Base-by-base conservation (phyloP, 2,888 invertebrate species). In the Ryuthela nishihirai region DNA sequence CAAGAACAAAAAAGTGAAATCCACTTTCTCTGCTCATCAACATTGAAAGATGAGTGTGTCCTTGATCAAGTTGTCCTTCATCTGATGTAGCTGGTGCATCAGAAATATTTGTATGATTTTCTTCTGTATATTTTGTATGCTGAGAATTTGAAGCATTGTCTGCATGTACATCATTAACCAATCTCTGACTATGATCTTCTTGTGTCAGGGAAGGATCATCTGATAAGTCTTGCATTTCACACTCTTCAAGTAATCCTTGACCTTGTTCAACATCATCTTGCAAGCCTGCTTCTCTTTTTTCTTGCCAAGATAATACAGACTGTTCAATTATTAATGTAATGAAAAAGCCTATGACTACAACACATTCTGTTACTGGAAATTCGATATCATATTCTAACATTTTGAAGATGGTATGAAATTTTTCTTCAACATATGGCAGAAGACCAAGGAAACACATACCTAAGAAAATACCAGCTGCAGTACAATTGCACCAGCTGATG, bases 381-480 rank as follows among this genome's bases (percentile, higher is more conserved):
- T 67, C 50, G 3, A 66, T 64, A 32, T 59, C 38, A 24, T 59
- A 54, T 15, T 65, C 61, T 5, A 55, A 39, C 40, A 61, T 65
- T 18, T 62, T 59, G 44, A 74, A 64, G 6, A 68, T 56, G 17
- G 54, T 56, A 5, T 65, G 60, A 58, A 73, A 68, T 38, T 70
- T 67, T 39, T 72, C 70, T 25, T 69, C 62, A 0, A 73, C 73
- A 62, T 73, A 72, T 2, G 75, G 73, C 18, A 76, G 62, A 6
- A 76, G 66, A 42, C 72, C 70, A 3, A 76, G 64, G 32, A 76
- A 69, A 49, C 72, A 73, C 45, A 73, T 72, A 0, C 71, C 74
- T 9, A 76, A 66, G 60, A 75, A 76, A 7, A 76, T 72, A 3
- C 76, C 76, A 9, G 73, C 74, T 17, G 72, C 70, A 40, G 75